phyloP scores from a whole-genome alignment of 2,113 vertebrate species.

The Pholis gunnellus region DNA sequence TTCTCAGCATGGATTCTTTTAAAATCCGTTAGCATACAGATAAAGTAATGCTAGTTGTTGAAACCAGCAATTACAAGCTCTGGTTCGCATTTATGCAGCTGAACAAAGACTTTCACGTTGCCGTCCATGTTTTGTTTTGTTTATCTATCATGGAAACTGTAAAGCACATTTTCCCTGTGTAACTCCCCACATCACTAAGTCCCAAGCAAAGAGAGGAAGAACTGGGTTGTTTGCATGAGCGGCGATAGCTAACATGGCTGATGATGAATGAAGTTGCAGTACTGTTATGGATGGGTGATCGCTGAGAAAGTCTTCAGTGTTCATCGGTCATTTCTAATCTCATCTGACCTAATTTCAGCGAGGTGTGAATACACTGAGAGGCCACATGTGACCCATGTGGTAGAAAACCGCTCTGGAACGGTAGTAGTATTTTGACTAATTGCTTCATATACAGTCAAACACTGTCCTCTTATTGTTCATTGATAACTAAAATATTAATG shows the following conservation, averaged over 20 bases:
- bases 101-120: constrained; percentile 15
- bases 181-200: neutral
- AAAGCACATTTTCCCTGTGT: neutral
- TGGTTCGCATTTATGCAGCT: neutral
- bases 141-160: neutral
- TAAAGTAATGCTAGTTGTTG: neutral
- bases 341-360: neutral
- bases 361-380: neutral
- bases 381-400: neutral
- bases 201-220: neutral
- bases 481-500: neutral
- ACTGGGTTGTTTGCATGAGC: neutral
- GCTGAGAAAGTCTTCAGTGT: neutral
- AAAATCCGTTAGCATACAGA: neutral
- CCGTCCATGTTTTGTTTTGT: neutral
- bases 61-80: constrained; percentile 31
- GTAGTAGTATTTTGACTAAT: neutral
- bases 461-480: neutral
- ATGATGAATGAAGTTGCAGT: neutral
- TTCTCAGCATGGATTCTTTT: neutral
- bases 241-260: neutral
- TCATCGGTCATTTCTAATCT: neutral
- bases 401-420: neutral
- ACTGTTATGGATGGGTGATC: neutral
- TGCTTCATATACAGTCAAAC: neutral